Evolutionary conservation across 1,140 invertebrate genomes (phyloP).

Genomic region (Achroia grisella): DNA sequence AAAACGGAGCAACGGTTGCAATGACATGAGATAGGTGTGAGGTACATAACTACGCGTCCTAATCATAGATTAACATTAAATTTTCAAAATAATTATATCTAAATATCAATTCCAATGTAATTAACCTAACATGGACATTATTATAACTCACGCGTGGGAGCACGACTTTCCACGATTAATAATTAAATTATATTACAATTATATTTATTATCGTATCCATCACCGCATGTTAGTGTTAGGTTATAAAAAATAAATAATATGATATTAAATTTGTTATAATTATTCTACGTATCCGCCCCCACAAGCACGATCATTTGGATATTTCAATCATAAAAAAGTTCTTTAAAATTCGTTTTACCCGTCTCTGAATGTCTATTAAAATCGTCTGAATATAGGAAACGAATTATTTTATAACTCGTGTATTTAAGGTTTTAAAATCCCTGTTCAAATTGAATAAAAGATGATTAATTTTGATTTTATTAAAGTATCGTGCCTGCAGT

Average conservation of each 20-base stretch:
- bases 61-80: conserved; percentile 16
- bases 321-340: too few relatives aligned
- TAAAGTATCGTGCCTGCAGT: too few relatives aligned
- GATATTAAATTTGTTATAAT: not conserved
- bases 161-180: not conserved
- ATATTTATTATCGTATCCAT: conserved; percentile 11
- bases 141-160: conserved; percentile 11
- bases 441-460: too few relatives aligned
- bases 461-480: too few relatives aligned
- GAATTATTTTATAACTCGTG: too few relatives aligned
- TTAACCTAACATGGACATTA: conserved; percentile 32
- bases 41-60: conserved; percentile 7
- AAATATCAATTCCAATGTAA: conserved; percentile 42
- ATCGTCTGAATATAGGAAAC: too few relatives aligned
- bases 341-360: too few relatives aligned
- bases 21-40: too few relatives aligned
- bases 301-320: conserved; percentile 1
- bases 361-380: too few relatives aligned
- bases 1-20: too few relatives aligned
- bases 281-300: not conserved
- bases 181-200: conserved; percentile 10
- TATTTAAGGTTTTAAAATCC: too few relatives aligned
- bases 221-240: conserved; percentile 10
- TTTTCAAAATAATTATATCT: conserved; percentile 27
- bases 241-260: conserved; percentile 6